Evolutionary conservation across 2,113 vertebrate genomes (phyloP), one percentile per base, ranked within the genome.

Genomic region (Neogobius melanostomus): DNA sequence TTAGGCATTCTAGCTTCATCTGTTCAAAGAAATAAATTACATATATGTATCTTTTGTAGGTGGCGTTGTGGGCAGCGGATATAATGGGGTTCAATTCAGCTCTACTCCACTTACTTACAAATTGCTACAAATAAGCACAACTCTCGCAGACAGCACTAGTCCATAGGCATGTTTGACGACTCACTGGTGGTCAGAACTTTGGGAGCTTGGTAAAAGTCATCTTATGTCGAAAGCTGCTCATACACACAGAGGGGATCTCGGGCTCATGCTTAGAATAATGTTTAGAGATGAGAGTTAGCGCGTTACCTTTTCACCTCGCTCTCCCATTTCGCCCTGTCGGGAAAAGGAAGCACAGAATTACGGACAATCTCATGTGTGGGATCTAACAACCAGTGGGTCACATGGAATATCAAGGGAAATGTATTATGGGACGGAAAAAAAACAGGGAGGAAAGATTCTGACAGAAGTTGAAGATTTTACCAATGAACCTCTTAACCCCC

Each of bases 241-340:
- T 67, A 74, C 64, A 74, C 64, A 75, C 76, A 71, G n/a, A 53
- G 53, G 54, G 50, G 72, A 71, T 56, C 64, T 77, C 50, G 50
- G 67, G 65, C n/a, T 48, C 71, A 82, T 51, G 74, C 68, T 71
- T 64, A 66, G 69, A 71, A 80, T 67, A 80, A 83, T 53, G 69
- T 70, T 69, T 43, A 44, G 63, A 11, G 75, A 80, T 80, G 52
- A 68, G 69, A 88, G 90, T 60, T 46, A 43, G 72, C 68, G 8
- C 8, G 87, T 96, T 89, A 98, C 97, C 97, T 97, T 99, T 92
- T 97, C 94, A 90, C 97, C 97, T 84, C 36, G 92, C 68, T 96
- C 95, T 93, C 97, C 97, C 86, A 92, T 94, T 85, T 97, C 96
- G 84, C 97, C 97, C 97, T 98, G 88, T 89, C 77, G 76, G 76